Evolutionary conservation across 2,797 vertebrate genomes (phyloP).

Genomic region (Myiothlypis coronata): DNA sequence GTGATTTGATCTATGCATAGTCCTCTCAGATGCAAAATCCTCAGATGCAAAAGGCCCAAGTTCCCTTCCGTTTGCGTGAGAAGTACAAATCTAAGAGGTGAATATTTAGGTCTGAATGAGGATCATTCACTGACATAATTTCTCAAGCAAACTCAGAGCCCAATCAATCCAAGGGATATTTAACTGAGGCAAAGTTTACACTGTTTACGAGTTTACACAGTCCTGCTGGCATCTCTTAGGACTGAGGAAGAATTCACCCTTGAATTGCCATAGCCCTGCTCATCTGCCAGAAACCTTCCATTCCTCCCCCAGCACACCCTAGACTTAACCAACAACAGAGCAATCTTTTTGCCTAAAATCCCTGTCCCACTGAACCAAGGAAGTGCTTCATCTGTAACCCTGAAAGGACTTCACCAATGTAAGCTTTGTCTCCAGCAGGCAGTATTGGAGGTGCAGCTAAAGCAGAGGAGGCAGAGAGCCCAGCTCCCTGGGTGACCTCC

Average conservation of each 20-base stretch:
- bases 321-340: not conserved
- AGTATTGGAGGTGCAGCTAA: not conserved
- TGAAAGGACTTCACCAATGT: not conserved
- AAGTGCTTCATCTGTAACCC: not conserved
- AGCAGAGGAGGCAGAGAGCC: not conserved
- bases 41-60: too few relatives aligned
- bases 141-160: not conserved
- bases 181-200: not conserved
- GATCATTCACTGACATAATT: not conserved
- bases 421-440: not conserved
- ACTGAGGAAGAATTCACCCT: not conserved
- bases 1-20: not conserved
- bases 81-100: not conserved
- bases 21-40: not conserved
- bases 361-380: not conserved
- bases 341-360: not conserved
- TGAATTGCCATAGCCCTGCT: not conserved
- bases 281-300: not conserved
- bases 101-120: not conserved
- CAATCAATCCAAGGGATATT: not conserved
- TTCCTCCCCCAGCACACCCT: not conserved
- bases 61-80: not conserved
- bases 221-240: not conserved
- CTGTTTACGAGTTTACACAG: constrained; percentile 8
- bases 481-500: not conserved